phyloP scores from a whole-genome alignment of 2,113 vertebrate species.

The Pristiophorus japonicus region DNA sequence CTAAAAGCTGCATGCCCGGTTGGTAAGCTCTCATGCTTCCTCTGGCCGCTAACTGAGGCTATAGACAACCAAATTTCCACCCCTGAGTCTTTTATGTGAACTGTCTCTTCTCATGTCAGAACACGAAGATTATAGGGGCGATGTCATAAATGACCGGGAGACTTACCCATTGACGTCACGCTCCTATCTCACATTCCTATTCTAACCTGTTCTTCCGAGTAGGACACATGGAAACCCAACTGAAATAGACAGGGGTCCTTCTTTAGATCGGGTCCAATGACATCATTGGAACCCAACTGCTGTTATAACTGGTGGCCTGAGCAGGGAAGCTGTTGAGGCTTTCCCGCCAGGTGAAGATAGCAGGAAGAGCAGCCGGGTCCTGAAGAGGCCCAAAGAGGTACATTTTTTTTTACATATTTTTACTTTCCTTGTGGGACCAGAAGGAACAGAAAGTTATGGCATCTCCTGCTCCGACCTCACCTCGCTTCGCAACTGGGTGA shows the following conservation, averaged over 20 bases:
- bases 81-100: background rate
- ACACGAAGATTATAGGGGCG: background rate
- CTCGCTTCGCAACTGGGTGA: background rate
- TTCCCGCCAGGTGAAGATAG: background rate
- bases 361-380: background rate
- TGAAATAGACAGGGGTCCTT: background rate
- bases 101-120: background rate
- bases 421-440: background rate
- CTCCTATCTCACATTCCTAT: background rate
- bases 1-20: too few relatives aligned
- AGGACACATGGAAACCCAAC: background rate
- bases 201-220: background rate
- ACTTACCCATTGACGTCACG: background rate
- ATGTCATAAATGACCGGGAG: background rate
- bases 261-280: background rate
- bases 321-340: background rate
- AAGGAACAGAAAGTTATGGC: background rate
- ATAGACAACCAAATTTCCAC: too few relatives aligned
- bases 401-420: background rate
- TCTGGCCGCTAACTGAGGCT: too few relatives aligned
- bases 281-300: background rate
- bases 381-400: background rate
- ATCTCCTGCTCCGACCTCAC: too few relatives aligned
- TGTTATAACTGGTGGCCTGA: background rate
- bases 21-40: too few relatives aligned